phyloP scores from a whole-genome alignment of 2,797 vertebrate genomes.

The Austrolebias charrua region DNA sequence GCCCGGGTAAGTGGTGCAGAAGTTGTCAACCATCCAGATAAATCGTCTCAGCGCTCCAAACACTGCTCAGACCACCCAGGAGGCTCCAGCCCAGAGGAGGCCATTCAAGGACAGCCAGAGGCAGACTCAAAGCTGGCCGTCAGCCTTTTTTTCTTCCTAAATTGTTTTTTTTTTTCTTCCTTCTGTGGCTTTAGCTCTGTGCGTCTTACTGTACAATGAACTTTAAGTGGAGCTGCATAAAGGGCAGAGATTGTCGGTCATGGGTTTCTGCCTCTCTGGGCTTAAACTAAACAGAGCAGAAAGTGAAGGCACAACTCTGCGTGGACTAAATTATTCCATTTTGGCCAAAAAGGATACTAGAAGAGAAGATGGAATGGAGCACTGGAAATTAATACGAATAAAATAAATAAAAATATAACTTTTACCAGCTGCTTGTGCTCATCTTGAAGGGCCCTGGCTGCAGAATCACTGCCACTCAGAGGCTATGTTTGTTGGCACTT shows the following conservation, averaged over 20 bases:
- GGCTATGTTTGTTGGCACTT: constrained; percentile 60
- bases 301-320: constrained; percentile 26
- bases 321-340: constrained; percentile 1
- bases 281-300: constrained; percentile 55
- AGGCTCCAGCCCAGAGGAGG: constrained; percentile 57
- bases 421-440: too few relatives aligned
- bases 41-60: constrained; percentile 55
- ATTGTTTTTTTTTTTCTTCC: constrained; percentile 38
- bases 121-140: constrained; percentile 58
- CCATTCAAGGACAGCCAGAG: constrained; percentile 68
- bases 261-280: constrained; percentile 43
- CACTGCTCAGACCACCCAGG: constrained; percentile 62
- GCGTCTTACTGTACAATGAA: constrained; percentile 31
- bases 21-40: constrained; percentile 66
- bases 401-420: constrained; percentile 46
- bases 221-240: constrained; percentile 37
- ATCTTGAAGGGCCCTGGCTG: constrained; percentile 57
- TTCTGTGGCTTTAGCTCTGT: constrained; percentile 26
- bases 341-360: constrained; percentile 26
- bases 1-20: constrained; percentile 53
- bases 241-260: constrained; percentile 48
- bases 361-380: constrained; percentile 21
- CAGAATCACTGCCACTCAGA: constrained; percentile 66
- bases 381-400: constrained; percentile 66
- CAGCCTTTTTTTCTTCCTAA: constrained; percentile 9